These are phyloP conservation scores for Mus spretus DNA, from an alignment of 2,797 vertebrate species.

Conservation along the genomic window DNA sequence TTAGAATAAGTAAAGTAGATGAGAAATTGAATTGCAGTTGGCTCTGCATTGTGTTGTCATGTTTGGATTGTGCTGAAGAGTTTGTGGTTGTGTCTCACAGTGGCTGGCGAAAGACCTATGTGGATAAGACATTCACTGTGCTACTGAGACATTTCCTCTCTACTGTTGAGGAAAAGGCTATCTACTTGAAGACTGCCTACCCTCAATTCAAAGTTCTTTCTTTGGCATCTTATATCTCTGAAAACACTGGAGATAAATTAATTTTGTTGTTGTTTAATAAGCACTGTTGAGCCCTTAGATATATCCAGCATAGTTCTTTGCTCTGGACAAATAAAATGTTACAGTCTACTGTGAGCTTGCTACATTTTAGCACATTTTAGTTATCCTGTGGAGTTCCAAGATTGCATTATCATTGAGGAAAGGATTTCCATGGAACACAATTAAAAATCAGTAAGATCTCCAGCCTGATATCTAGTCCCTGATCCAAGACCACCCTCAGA, in stretches of 20 bases:
- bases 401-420: conserved; percentile 8
- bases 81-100: background rate
- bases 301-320: background rate
- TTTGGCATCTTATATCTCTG: conserved; percentile 45
- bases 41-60: background rate
- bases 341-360: background rate
- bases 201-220: conserved; percentile 15
- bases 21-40: background rate
- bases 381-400: conserved; percentile 21
- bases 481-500: background rate
- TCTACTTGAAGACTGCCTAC: background rate
- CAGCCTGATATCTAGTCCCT: background rate
- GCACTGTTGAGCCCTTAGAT: background rate
- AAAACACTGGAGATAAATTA: conserved; percentile 24
- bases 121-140: background rate
- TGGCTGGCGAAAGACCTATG: background rate
- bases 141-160: too few species aligned
- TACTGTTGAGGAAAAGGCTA: background rate
- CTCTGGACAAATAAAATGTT: background rate
- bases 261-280: conserved; percentile 30
- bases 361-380: conserved; percentile 26
- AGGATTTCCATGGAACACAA: background rate
- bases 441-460: background rate
- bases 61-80: background rate
- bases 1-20: background rate